These are phyloP conservation scores for Archivesica marissinica DNA, from an alignment of 1,140 invertebrate genomes.

Conservation along the genomic window DNA sequence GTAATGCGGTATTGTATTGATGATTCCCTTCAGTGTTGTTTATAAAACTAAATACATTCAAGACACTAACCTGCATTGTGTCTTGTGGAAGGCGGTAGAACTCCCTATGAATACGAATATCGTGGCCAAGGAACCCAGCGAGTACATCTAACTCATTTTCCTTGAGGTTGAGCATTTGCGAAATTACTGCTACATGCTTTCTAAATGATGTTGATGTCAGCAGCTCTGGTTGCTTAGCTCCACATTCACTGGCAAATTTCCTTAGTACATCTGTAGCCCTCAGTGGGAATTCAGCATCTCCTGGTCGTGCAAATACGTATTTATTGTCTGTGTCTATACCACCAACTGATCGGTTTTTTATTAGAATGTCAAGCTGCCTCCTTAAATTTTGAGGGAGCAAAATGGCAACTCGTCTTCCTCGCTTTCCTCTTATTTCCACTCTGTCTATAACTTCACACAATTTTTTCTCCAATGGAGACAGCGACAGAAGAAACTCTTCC, in stretches of 20 bases:
- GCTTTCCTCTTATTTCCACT: conserved; percentile 52
- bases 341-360: too few relatives aligned
- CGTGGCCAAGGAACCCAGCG: conserved; percentile 60
- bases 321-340: conserved; percentile 28
- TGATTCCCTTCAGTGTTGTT: too few relatives aligned
- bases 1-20: too few relatives aligned
- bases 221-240: conserved; percentile 45
- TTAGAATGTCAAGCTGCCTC: conserved; percentile 5
- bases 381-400: conserved; percentile 19
- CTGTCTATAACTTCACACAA: too few relatives aligned
- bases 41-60: too few relatives aligned
- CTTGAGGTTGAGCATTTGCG: conserved; percentile 64
- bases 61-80: conserved; percentile 65
- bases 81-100: conserved; percentile 64
- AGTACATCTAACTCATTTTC: conserved; percentile 67
- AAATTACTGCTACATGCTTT: conserved; percentile 63
- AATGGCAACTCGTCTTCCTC: conserved; percentile 56
- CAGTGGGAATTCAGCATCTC: conserved; percentile 3
- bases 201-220: conserved; percentile 79
- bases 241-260: conserved; percentile 27
- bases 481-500: background rate
- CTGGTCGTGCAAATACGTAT: conserved; percentile 59
- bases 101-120: conserved; percentile 62
- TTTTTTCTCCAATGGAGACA: conserved; percentile 43
- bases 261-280: conserved; percentile 50